Base-by-base conservation (phyloP, 2,888 invertebrate species). In the Drosophila kambysellisi region DNA sequence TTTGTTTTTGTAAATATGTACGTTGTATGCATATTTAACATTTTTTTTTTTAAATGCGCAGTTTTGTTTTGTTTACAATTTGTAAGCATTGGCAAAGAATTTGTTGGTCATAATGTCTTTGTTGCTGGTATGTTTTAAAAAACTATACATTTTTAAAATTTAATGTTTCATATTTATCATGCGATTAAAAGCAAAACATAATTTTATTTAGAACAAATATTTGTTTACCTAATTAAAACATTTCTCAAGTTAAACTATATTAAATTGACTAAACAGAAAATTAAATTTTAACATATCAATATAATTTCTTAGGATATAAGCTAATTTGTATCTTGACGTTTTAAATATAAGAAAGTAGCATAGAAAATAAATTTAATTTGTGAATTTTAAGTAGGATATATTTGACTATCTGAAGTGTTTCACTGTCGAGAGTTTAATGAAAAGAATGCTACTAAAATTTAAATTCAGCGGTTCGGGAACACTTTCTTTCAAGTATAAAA, bases 1-100 rank as follows among this genome's bases (percentile, higher is more conserved):
- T 32, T 32, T 20, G 46, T 20, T 20, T 15, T 32, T 57, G 15
- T 17, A 32, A 43, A 32, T 41, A 32, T 43, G 20, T 43, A 33
- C 43, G 41, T 30, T 57, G 4, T 25, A 32, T 32, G 15, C 41
- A n/a, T 30, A 32, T 15, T 0, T 12, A 32, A 25, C 25, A 12
- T 58, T 37, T 64, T 2, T 64, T 2, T 54, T 39, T 29, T 39
- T 56, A 39, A 35, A 20, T 63, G 20, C 20, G 54, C 4, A 46
- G 8, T 43, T 37, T 33, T 43, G 0, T 25, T 0, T 29, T 30
- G 12, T 15, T 20, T 25, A 25, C 7, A 25, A 25, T 8, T 32
- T 17, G 11, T 12, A 30, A 0, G 17, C 15, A 15, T 25, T 46
- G 7, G 8, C 15, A 46, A 17, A 15, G 25, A 33, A 33, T 3